phyloP scores from a whole-genome alignment of 2,888 invertebrate species.

The Andricus curvator region DNA sequence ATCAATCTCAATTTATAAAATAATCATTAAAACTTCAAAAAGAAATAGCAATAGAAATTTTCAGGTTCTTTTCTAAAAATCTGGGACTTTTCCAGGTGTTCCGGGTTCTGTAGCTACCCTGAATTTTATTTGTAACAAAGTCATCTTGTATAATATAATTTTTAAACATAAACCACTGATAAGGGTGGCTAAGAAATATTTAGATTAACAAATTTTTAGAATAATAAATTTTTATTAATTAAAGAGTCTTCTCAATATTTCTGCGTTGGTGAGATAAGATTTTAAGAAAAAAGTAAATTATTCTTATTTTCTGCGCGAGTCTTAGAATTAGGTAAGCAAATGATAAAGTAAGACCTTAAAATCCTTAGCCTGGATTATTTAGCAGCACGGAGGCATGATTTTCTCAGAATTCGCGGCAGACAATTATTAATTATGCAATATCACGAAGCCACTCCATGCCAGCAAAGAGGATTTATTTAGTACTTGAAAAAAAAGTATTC shows the following conservation, averaged over 20 bases:
- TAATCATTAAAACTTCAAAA: too few species aligned
- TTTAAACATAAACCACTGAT: too few species aligned
- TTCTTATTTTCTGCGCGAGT: background rate
- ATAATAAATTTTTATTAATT: background rate
- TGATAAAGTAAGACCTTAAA: background rate
- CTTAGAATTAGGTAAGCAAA: conserved; percentile 6
- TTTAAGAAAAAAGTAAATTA: background rate
- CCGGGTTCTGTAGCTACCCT: too few species aligned
- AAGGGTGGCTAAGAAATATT: background rate
- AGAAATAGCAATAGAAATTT: too few species aligned
- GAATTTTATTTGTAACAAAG: too few species aligned
- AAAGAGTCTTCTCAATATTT: background rate
- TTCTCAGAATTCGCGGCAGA: conserved; percentile 10
- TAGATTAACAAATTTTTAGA: background rate
- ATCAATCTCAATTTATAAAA: too few species aligned
- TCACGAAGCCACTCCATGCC: background rate
- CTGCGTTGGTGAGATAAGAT: background rate
- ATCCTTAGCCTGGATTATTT: conserved; percentile 26
- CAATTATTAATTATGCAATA: conserved; percentile 37
- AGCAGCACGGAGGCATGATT: conserved; percentile 21
- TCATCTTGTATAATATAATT: too few species aligned
- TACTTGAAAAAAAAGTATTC: background rate
- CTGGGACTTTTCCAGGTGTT: too few species aligned
- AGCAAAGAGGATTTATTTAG: background rate
- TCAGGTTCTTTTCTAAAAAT: too few species aligned